A percentile compares a stretch with the other conserved stretches of the same genome.
These are phyloP conservation scores for Tetrapedia diversipes DNA, from an alignment of 2,888 invertebrate species.

Conservation along the genomic window DNA sequence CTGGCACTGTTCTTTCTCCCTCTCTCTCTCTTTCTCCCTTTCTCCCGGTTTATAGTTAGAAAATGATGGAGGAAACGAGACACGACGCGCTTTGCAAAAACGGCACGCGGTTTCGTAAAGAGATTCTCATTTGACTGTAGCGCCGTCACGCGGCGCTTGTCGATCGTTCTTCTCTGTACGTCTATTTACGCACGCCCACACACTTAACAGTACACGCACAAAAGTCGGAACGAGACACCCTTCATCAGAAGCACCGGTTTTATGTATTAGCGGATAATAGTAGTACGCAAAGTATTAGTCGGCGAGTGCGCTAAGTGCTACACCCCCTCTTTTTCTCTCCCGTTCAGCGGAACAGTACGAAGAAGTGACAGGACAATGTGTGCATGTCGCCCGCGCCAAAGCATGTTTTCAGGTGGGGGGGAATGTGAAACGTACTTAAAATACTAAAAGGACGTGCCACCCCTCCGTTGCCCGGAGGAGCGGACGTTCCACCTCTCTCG, in stretches of 20 bases:
- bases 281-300: slow-evolving; percentile 68
- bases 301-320: slow-evolving; percentile 68
- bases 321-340: slow-evolving; percentile 62
- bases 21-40: too few relatives aligned
- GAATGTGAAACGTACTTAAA: slow-evolving; percentile 73
- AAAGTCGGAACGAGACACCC: slow-evolving; percentile 70
- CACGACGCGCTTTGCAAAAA: slow-evolving; percentile 34
- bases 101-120: slow-evolving; percentile 32
- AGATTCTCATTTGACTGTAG: slow-evolving; percentile 29
- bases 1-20: slow-evolving; percentile 11
- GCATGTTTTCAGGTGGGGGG: slow-evolving; percentile 75
- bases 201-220: slow-evolving; percentile 65
- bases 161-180: slow-evolving; percentile 66
- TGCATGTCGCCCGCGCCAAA: slow-evolving; percentile 81
- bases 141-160: slow-evolving; percentile 33
- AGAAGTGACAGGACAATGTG: slow-evolving; percentile 70
- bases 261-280: slow-evolving; percentile 65
- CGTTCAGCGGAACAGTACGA: slow-evolving; percentile 65
- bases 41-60: too few relatives aligned
- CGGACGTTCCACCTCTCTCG: slow-evolving; percentile 53
- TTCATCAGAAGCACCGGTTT: slow-evolving; percentile 67
- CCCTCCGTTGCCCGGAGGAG: slow-evolving; percentile 69
- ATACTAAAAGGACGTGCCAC: slow-evolving; percentile 68
- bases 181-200: slow-evolving; percentile 55
- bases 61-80: slow-evolving; percentile 44